Evolutionary conservation across 2,797 vertebrate species (phyloP), one percentile per base, ranked within the genome.

Genomic region (Strix occidentalis): DNA sequence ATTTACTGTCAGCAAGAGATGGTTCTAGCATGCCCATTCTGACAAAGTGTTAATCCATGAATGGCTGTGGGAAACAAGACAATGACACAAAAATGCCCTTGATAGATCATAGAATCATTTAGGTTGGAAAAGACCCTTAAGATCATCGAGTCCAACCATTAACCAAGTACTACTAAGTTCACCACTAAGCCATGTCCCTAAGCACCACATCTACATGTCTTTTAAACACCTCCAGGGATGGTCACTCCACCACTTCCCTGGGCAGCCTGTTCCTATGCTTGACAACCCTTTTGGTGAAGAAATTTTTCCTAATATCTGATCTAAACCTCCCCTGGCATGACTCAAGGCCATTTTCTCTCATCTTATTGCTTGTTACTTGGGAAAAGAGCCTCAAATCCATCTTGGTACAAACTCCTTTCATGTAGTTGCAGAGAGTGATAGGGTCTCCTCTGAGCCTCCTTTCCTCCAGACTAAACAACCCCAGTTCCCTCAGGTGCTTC

Each of bases 371-470:
- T 9, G 19, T 9, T 39, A n/a, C 9, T 13, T 28, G 28, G 33
- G 33, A 61, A 16, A 70, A 54, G 24, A 46, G n/a, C n/a, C 31
- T 1, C 1, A 24, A 18, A 18, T 5, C 13, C 21, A 12, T 11
- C 11, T 35, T 2, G 1, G 11, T 37, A 53, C n/a, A 48, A 13
- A 9, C 50, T 41, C 20, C 29, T 71, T 48, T 61, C 16, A 56
- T 10, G 41, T 17, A 63, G 23, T 7, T 63, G 8, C 6, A 39
- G 48, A 46, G 16, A n/a, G 19, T 0, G 0, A 31, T 35, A 20
- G 28, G 10, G 13, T 37, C 41, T 33, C 4, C 9, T 0, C 1
- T 28, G 2, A 68, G 6, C 9, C 8, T 69, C 23, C 28, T 48
- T 4, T 45, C 60, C 41, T 56, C 45, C 21, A 46, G 11, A 0